Evolutionary conservation across 2,113 vertebrate genomes (phyloP).

Genomic region (Bufo gargarizans): DNA sequence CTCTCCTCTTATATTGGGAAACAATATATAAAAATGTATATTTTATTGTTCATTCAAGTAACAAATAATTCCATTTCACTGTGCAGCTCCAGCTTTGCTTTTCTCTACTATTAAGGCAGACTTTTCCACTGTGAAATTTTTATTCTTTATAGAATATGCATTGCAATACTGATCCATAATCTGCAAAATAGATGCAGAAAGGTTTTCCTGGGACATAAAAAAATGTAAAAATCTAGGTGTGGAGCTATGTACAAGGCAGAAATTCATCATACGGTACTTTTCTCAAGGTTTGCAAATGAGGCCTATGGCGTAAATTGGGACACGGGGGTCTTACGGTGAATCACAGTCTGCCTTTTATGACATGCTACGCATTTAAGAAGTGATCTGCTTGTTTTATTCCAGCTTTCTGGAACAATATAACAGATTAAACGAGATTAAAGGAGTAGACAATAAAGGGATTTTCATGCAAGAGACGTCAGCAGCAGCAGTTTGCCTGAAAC

Average conservation of each 20-base stretch:
- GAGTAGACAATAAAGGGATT: slow-evolving; percentile 1
- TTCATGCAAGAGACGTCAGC: slow-evolving; percentile 17
- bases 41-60: not conserved
- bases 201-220: not conserved
- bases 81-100: not conserved
- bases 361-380: not conserved
- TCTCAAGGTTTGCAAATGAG: not conserved
- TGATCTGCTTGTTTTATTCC: not conserved
- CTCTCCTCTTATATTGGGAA: not conserved
- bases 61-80: not conserved
- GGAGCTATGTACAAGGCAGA: not conserved
- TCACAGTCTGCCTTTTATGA: not conserved
- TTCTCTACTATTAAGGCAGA: not conserved
- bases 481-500: not conserved
- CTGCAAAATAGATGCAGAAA: not conserved
- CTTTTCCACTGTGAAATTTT: not conserved
- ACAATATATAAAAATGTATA: not conserved
- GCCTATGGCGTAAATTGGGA: not conserved
- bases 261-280: not conserved
- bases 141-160: not conserved
- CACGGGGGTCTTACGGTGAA: not conserved
- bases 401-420: not conserved
- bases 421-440: slow-evolving; percentile 17
- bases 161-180: not conserved
- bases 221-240: not conserved